Evolutionary conservation across 2,797 vertebrate genomes (phyloP).

Genomic region (Acipenser ruthenus): DNA sequence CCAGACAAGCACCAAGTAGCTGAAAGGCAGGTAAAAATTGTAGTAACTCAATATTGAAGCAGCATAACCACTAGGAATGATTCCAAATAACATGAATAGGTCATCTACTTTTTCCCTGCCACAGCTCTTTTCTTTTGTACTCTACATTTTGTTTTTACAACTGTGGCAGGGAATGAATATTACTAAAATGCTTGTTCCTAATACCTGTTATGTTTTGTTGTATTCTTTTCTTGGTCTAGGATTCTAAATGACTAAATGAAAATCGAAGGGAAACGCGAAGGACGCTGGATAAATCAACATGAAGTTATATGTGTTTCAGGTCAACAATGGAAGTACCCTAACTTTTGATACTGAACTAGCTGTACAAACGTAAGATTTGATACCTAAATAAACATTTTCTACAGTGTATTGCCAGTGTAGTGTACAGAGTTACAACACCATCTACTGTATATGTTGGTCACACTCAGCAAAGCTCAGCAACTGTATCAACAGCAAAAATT

Average conservation of each 20-base stretch:
- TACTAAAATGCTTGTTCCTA: background rate
- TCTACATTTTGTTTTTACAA: background rate
- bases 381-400: too few relatives aligned
- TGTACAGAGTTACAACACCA: too few relatives aligned
- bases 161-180: background rate
- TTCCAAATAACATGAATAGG: too few relatives aligned
- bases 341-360: constrained; percentile 98
- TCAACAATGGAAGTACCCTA: constrained; percentile 96
- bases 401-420: too few relatives aligned
- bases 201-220: constrained; percentile 2
- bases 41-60: too few relatives aligned
- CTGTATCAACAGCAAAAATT: too few relatives aligned
- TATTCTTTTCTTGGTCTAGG: constrained; percentile 39
- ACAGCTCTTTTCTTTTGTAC: background rate
- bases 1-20: too few relatives aligned
- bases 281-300: constrained; percentile 79
- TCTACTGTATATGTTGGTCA: too few relatives aligned
- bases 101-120: background rate
- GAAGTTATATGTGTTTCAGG: constrained; percentile 99
- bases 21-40: too few relatives aligned
- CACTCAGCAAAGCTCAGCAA: too few relatives aligned
- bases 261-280: constrained; percentile 44
- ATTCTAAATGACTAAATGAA: constrained; percentile 66
- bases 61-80: too few relatives aligned
- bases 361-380: constrained; percentile 87